Evolutionary conservation across 2,113 vertebrate genomes (phyloP), one percentile per base, ranked within the genome.

Genomic region (Phaethon lepturus): DNA sequence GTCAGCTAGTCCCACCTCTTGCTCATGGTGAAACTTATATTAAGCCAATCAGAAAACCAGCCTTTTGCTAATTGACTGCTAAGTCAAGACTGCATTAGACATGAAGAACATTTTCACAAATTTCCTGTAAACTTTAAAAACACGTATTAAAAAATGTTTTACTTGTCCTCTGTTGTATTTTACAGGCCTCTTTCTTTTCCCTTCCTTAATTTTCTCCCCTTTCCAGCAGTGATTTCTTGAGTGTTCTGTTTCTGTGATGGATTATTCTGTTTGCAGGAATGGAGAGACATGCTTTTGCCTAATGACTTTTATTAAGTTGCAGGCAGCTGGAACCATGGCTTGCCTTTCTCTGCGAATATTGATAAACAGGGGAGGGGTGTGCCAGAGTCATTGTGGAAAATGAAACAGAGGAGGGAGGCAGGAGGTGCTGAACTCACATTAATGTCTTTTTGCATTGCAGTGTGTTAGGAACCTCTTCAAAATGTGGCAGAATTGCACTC

Each of bases 221-320:
- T 89, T 78, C 26, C 66, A 64, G 47, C 12, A 55, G 13, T 89
- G 23, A 22, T 86, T 94, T 86, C 35, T 71, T 73, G 40, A 73
- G 58, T 45, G 29, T 67, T 88, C 72, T 26, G 0, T 58, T 64
- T 49, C 52, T 72, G 35, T 90, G 49, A 87, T 87, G 77, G 77
- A 83, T 86, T 92, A 71, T 72, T 84, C 52, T 56, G 50, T 80
- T 77, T 73, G 52, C 29, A 64, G 31, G 49, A 64, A 16, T 60
- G 40, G 69, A 64, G 73, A 69, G n/a, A 56, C 25, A 62, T 44
- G 49, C 35, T 66, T 79, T 82, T 91, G 72, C 24, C 24, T 93
- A 60, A 67, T 84, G 56, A 38, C 58, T 86, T 96, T 23, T 66
- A 44, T 59, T 58, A 80, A 80, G 79, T 88, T 95, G 55, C 59